phyloP scores from a whole-genome alignment of 2,888 invertebrate genomes.

The Oligia strigilis region DNA sequence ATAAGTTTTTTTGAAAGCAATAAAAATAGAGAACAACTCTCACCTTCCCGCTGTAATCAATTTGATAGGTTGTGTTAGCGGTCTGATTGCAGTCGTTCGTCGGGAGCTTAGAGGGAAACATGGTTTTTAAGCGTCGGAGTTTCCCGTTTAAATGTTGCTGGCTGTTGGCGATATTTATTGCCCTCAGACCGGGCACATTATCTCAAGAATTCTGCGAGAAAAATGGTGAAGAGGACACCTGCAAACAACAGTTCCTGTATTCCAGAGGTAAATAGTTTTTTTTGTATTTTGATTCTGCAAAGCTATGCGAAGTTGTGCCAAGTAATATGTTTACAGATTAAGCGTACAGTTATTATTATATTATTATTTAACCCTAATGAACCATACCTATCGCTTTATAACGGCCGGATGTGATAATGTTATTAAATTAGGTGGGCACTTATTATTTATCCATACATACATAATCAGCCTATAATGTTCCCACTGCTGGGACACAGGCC shows the following conservation, averaged over 20 bases:
- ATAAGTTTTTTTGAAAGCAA: constrained; percentile 77
- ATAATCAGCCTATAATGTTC: too few relatives aligned
- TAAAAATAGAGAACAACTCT: constrained; percentile 75
- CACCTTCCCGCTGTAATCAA: constrained; percentile 79
- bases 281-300: background rate
- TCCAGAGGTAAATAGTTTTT: constrained; percentile 69
- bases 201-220: constrained; percentile 79
- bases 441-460: background rate
- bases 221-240: constrained; percentile 68
- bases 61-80: constrained; percentile 74
- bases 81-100: constrained; percentile 73
- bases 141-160: constrained; percentile 77
- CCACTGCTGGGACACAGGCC: too few relatives aligned
- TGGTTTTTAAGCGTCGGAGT: constrained; percentile 76
- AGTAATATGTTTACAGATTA: constrained; percentile 7
- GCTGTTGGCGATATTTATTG: constrained; percentile 75
- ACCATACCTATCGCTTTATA: background rate
- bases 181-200: constrained; percentile 69
- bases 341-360: background rate
- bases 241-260: constrained; percentile 71
- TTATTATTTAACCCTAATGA: constrained; percentile 7
- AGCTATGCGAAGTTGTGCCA: constrained; percentile 29
- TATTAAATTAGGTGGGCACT: background rate
- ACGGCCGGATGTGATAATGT: background rate
- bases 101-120: constrained; percentile 76